Base-by-base conservation (phyloP, 2,113 vertebrate species). In the Cathartes aura region DNA sequence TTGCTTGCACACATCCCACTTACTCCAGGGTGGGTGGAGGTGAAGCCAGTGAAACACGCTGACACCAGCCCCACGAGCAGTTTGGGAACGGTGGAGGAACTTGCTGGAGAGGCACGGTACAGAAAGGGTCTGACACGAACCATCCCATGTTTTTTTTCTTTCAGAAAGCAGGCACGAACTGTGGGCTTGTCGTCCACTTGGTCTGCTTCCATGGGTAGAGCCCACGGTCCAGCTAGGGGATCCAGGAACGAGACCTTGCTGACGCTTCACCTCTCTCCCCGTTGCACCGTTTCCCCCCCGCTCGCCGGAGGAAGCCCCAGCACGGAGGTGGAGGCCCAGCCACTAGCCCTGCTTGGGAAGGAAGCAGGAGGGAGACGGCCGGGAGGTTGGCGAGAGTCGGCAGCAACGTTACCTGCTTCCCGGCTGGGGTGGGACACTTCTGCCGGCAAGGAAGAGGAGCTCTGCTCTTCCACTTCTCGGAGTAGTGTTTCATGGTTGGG, bases 201-300 rank as follows among this genome's bases (percentile, higher is more conserved):
- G 18, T 96, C 97, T 97, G 95, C 96, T 95, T 96, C 96, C 96
- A 97, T 91, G 94, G 97, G 95, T 74, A 97, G 93, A 97, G 24
- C 50, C 90, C 92, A 45, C 90, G 16, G 12, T 19, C 62, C 93
- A 92, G 93, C 96, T 95, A 89, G 9, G 10, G 85, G 45, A 90
- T 36, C 52, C n/a, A 23, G 34, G 11, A 60, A 3, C 7, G 7
- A 82, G 13, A 62, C 58, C 22, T 82, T 1, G 0, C 67, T 56
- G 72, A 42, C 0, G 0, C 17, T 43, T 48, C 71, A 13, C 12
- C 45, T 80, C 40, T 29, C 82, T 52, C 58, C 26, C 29, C 6
- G 1, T 29, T 34, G 36, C 43, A 62, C 40, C 15, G 0, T 6
- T 64, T 62, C 48, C 38, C 64, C 64, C 43, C 12, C 23, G 27